Base-by-base conservation (phyloP, 92 coral and sea anemone genomes). In the Porites lobata region DNA sequence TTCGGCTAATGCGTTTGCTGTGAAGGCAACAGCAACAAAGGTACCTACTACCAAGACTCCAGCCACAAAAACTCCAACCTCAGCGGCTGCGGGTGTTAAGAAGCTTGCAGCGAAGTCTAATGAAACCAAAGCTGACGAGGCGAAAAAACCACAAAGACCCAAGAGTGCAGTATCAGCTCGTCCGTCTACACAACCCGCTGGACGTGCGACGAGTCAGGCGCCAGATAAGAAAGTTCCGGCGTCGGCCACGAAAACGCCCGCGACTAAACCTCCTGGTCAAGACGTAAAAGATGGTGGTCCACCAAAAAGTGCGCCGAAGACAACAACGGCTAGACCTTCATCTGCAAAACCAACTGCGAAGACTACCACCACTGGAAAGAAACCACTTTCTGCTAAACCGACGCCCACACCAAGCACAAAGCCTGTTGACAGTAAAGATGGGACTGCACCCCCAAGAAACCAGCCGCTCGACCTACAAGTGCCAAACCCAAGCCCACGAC, bases 401-500 rank as follows among this genome's bases (percentile, higher is more conserved):
- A 67, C 87, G 62, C 89, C 76, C 56, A 79, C 94, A 18, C 81
- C 50, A 65, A 82, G 91, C 56, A 89, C 93, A 15, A 92, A 84
- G 53, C 86, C 90, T 5, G 65, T 47, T 11, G 89, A 85, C 82
- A 85, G 29, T 24, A 64, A 62, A 53, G 83, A 85, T 69, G 80
- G 83, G 67, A 26, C 57, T 6, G 82, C 53, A 18, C 18, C 29
- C 21, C 63, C 9, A 78, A 69, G 89, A 78, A 77, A 57, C 89
- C 59, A 7, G 11, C 19, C 26, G 59, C 77, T 11, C 82, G 89
- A 8, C 89, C 89, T 6, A 68, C 52, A 58, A 82, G 91, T 72
- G 86, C 90, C 50, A 92, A 75, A 72, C 76, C 90, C n/a, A 94
- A 92, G 82, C 65, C 94, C 58, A 85, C 98, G 32, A 88, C 93